Conservation (phyloP, 2,113 vertebrate genomes). For the Callopanchax toddi region DNA sequence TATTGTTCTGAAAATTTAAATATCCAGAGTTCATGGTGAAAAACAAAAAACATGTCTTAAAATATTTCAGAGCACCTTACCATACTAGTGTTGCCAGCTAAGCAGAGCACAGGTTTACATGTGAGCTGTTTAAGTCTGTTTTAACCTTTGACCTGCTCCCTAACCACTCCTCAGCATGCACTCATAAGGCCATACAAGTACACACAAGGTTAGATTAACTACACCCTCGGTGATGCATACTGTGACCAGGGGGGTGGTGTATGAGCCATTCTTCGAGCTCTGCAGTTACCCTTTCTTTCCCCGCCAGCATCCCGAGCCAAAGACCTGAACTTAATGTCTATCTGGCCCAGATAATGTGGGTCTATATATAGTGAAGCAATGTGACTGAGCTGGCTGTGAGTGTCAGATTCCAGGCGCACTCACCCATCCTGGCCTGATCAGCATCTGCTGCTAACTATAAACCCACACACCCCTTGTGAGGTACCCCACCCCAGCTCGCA, state of each 20-base stretch:
- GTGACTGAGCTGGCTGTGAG: constrained; percentile 79
- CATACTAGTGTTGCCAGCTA: constrained; percentile 19
- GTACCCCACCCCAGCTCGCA: constrained; percentile 50
- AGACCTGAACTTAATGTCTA: constrained; percentile 52
- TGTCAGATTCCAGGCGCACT: constrained; percentile 83
- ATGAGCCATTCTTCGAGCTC: constrained; percentile 22
- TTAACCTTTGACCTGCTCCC: constrained; percentile 51
- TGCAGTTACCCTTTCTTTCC: constrained; percentile 27
- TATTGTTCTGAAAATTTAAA: not conserved
- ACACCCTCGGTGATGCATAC: not conserved
- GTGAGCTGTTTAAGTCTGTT: constrained; percentile 43
- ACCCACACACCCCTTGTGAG: constrained; percentile 60
- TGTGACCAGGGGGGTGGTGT: constrained; percentile 15
- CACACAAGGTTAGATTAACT: constrained; percentile 2
- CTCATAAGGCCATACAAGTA: not conserved
- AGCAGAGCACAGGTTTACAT: constrained; percentile 30
- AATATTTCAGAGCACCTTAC: constrained; percentile 17
- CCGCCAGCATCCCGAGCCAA: constrained; percentile 22
- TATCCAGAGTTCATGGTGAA: not conserved
- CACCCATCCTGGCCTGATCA: constrained; percentile 75
- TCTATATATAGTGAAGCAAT: constrained; percentile 86
- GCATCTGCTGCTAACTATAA: constrained; percentile 88
- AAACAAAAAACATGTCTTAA: not conserved
- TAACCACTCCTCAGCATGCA: constrained; percentile 1
- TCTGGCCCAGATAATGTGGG: constrained; percentile 72